Conservation (phyloP, 2,888 invertebrate genomes). For the Nasonovia ribisnigri region DNA sequence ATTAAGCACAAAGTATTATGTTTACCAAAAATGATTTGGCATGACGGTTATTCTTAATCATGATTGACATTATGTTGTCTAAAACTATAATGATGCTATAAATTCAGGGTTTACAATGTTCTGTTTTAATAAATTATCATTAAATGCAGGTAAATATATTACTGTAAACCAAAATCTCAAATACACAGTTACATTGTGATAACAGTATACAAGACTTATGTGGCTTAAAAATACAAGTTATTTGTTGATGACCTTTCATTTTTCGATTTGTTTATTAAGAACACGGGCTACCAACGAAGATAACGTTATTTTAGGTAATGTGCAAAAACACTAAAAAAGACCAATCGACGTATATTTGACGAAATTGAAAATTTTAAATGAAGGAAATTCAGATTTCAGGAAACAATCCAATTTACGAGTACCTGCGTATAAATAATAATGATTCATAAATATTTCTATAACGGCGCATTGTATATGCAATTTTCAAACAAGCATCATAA, state of each 20-base stretch:
- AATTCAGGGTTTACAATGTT: neutral
- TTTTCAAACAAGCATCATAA: neutral
- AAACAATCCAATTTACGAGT: neutral
- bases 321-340: neutral
- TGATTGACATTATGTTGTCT: neutral
- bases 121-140: neutral
- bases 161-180: neutral
- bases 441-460: neutral
- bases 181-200: neutral
- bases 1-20: neutral
- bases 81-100: neutral
- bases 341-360: neutral
- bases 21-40: neutral
- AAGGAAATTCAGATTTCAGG: neutral
- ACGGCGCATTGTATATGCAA: neutral
- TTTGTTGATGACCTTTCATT: neutral
- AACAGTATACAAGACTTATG: neutral
- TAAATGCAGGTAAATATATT: neutral
- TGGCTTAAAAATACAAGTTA: neutral
- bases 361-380: neutral
- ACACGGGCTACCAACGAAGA: neutral
- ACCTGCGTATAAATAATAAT: neutral
- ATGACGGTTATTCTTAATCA: neutral
- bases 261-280: neutral
- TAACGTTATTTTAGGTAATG: neutral